Base-by-base conservation (phyloP, 2,888 invertebrate genomes). In the Agrotis segetum region DNA sequence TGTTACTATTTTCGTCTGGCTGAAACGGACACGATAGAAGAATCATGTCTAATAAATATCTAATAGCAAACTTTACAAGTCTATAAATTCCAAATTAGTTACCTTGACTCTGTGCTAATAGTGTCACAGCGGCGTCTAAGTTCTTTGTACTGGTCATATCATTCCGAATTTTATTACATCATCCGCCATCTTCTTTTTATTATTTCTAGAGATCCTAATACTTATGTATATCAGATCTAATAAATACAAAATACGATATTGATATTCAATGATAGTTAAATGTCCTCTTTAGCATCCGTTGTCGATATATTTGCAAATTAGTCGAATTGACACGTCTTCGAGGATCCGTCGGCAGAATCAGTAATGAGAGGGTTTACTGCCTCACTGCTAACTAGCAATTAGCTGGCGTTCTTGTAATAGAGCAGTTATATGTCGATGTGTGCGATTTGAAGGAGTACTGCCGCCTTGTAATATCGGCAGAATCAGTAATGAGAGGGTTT, bases 221-320 rank as follows among this genome's bases (percentile, higher is more conserved):
- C 17, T 21, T 61, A 71, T 34, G 55, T 58, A 56, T 56, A 59
- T 53, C 58, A 69, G 52, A 65, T 74, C 47, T 58, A 70, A 65
- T 73, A 44, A 74, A 67, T 65, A 50, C 17, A 62, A 63, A 66
- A 69, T 49, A 46, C 46, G 47, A 67, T 76, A 67, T 86, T 82
- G 74, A 68, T 77, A 87, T 83, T 79, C 69, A 49, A 63, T 55
- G 53, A 53, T 46, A 68, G 59, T 13, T 71, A 50, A 80, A 81
- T 70, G 53, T 74, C 55, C 50, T 66, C 59, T 80, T 76, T 83
- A 82, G 87, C 88, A 86, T 89, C 89, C 89, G 87, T 81, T 87
- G 83, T 76, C 83, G 81, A 87, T 89, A 85, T 84, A 89, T 90
- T 91, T 89, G 92, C 91, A 88, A 90, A 90, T 90, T 85, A 87